Conservation (phyloP, 2,888 invertebrate genomes). For the Patella ulyssiponensis region DNA sequence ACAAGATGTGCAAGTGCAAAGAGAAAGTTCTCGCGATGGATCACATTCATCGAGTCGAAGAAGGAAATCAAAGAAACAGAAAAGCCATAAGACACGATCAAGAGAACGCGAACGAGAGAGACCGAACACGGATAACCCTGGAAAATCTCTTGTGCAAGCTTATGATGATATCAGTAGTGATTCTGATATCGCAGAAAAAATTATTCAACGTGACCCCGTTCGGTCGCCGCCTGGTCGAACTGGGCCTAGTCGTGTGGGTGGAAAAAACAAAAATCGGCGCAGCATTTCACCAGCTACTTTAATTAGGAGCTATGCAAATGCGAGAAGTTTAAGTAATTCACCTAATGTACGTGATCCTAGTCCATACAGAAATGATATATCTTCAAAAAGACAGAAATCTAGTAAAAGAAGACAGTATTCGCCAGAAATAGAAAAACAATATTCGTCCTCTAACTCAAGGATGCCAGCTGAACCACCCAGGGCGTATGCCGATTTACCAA, state of each 20-base stretch:
- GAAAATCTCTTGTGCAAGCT: slow-evolving; percentile 50
- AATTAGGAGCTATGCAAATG: slow-evolving; percentile 49
- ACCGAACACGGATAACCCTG: slow-evolving; percentile 36
- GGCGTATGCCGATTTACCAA: slow-evolving; percentile 59
- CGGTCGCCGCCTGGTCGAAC: background rate
- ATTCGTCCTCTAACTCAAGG: slow-evolving; percentile 16
- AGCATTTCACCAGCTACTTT: slow-evolving; percentile 45
- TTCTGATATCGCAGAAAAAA: slow-evolving; percentile 46
- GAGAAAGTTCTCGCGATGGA: slow-evolving; percentile 4
- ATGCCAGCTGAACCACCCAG: slow-evolving; percentile 34
- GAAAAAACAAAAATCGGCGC: slow-evolving; percentile 18
- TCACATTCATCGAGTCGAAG: slow-evolving; percentile 22
- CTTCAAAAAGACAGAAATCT: slow-evolving; percentile 47
- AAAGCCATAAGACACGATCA: slow-evolving; percentile 25
- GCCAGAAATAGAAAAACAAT: slow-evolving; percentile 22
- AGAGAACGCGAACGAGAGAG: slow-evolving; percentile 46
- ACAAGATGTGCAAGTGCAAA: slow-evolving; percentile 13
- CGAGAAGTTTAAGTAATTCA: slow-evolving; percentile 58
- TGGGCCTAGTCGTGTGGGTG: slow-evolving; percentile 27
- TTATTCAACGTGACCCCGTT: background rate
- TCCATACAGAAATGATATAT: slow-evolving; percentile 44
- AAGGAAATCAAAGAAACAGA: slow-evolving; percentile 53
- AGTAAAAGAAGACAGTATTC: slow-evolving; percentile 43
- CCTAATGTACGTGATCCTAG: slow-evolving; percentile 52
- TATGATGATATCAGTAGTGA: slow-evolving; percentile 67